phyloP scores from a whole-genome alignment of 2,888 invertebrate genomes.

The Heliconius erato region DNA sequence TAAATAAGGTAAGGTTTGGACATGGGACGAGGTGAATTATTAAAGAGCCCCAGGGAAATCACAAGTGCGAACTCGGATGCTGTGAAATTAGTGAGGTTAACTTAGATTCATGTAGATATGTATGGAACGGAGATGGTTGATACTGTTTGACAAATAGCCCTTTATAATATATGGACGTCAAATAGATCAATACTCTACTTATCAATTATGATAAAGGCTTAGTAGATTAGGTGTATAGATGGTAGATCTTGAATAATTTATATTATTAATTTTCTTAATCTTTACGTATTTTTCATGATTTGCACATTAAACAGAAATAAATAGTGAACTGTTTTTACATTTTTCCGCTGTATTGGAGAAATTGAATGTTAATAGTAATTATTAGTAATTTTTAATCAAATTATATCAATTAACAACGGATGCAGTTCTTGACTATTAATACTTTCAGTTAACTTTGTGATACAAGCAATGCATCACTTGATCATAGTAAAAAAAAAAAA shows the following conservation, averaged over 20 bases:
- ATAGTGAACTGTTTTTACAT: too few species aligned
- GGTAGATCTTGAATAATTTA: neutral
- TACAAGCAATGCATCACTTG: too few species aligned
- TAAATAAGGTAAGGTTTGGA: conserved; percentile 74
- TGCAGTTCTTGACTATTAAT: too few species aligned
- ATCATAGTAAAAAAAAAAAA: too few species aligned
- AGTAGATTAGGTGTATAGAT: neutral
- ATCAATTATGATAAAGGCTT: neutral
- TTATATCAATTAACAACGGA: too few species aligned
- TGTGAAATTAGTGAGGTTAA: conserved; percentile 38
- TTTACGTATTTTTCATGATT: too few species aligned
- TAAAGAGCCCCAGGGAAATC: conserved; percentile 81
- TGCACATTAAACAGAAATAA: too few species aligned
- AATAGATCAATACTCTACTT: neutral
- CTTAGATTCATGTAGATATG: conserved; percentile 31
- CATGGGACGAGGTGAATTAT: conserved; percentile 79
- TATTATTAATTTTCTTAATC: too few species aligned
- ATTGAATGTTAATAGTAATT: too few species aligned
- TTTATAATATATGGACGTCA: neutral
- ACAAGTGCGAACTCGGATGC: conserved; percentile 63
- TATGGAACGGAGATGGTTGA: conserved; percentile 9
- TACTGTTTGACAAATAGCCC: neutral
- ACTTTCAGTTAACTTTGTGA: too few species aligned
- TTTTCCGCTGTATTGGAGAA: too few species aligned
- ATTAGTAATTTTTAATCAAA: too few species aligned